Conservation (phyloP, 1,140 invertebrate species). For the Trichogramma pretiosum region DNA sequence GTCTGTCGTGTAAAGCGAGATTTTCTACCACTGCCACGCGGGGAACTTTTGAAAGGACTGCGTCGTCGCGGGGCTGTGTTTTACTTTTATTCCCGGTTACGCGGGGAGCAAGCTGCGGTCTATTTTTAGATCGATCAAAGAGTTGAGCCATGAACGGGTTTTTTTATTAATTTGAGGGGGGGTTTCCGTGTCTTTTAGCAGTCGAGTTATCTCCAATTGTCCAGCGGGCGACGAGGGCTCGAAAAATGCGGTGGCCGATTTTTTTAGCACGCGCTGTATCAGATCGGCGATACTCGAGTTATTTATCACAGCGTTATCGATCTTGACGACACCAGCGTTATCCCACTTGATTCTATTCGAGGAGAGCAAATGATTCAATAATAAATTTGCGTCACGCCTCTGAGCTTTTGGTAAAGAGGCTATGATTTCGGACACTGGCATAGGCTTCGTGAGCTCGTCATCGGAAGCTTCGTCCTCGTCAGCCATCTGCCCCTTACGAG, state of each 20-base stretch:
- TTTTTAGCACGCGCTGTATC: not conserved
- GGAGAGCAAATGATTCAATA: not conserved
- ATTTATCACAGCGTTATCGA: not conserved
- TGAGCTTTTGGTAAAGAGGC: no score
- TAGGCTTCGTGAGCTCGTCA: not conserved
- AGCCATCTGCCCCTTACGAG: not conserved
- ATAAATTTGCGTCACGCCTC: no score
- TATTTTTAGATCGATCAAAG: no score
- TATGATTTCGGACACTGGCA: no score
- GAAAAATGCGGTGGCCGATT: not conserved
- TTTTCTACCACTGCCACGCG: no score
- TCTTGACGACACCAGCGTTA: not conserved
- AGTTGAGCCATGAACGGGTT: no score
- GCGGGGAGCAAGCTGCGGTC: no score
- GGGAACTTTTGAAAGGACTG: no score
- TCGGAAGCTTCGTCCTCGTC: not conserved
- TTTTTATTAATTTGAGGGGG: no score
- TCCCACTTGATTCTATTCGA: not conserved
- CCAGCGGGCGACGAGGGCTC: not conserved
- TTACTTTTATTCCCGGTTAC: no score
- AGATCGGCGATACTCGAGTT: conserved; percentile 14
- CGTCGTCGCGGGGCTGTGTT: not conserved
- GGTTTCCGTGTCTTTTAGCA: no score
- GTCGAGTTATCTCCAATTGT: not conserved
- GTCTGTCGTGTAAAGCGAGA: no score